Percentiles rank a stretch among this genome's conserved stretches.
These are phyloP conservation scores for Cettia cetti DNA, from an alignment of 2,113 vertebrate species.

Conservation along the genomic window DNA sequence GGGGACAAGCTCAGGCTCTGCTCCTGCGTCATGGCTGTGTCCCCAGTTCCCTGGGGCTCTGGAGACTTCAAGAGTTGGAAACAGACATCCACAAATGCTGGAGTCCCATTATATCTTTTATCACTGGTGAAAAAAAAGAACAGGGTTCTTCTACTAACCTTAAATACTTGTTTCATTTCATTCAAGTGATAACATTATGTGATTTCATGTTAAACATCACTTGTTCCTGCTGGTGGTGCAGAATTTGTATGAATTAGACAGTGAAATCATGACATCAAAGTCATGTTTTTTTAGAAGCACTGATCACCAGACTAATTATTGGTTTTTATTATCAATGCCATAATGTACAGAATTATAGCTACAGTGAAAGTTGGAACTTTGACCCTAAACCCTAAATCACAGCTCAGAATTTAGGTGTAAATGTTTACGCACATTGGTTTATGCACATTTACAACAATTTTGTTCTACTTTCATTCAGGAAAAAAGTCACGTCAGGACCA, in stretches of 20 bases:
- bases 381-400: neutral
- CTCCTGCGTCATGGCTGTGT: too few species aligned
- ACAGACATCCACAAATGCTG: fast-evolving
- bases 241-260: neutral
- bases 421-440: neutral
- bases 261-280: neutral
- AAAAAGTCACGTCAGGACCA: neutral
- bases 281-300: neutral
- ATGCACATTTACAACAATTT: neutral
- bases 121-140: neutral
- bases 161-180: neutral
- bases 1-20: neutral
- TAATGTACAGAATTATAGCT: neutral
- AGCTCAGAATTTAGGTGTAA: neutral
- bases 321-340: neutral
- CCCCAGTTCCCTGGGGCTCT: neutral
- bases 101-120: neutral
- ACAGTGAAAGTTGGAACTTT: neutral
- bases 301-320: neutral
- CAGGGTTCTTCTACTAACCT: neutral
- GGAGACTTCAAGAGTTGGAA: neutral
- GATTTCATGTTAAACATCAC: neutral
- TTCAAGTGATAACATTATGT: neutral
- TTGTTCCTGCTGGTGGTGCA: fast-evolving
- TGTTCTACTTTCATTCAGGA: neutral